phyloP scores from a whole-genome alignment of 2,888 invertebrate genomes.

The Lasioglossum morio region DNA sequence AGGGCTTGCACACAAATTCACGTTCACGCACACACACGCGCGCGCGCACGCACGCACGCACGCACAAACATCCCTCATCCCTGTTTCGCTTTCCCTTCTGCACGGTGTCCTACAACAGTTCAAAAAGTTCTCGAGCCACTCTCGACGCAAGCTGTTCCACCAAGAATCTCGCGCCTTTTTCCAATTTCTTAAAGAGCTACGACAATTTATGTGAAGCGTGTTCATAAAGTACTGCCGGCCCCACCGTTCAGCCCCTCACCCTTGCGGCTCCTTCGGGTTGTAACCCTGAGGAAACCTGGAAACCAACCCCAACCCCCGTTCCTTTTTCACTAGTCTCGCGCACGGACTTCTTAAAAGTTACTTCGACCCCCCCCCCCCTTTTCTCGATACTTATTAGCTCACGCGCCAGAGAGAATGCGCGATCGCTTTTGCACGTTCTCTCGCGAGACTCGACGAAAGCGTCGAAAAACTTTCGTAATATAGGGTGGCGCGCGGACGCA shows the following conservation, averaged over 20 bases:
- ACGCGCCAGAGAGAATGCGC: constrained; percentile 37
- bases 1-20: constrained; percentile 7
- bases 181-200: constrained; percentile 85
- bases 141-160: constrained; percentile 84
- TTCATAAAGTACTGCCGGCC: constrained; percentile 83
- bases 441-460: constrained; percentile 44
- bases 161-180: constrained; percentile 80
- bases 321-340: constrained; percentile 44
- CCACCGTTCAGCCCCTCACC: constrained; percentile 45
- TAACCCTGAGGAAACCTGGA: constrained; percentile 47
- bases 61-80: constrained; percentile 41
- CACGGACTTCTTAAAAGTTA: constrained; percentile 81
- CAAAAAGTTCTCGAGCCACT: constrained; percentile 83
- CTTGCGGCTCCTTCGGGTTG: constrained; percentile 32
- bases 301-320: constrained; percentile 36
- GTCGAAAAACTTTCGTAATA: constrained; percentile 67
- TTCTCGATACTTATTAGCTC: constrained; percentile 83
- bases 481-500: constrained; percentile 42
- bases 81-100: constrained; percentile 40
- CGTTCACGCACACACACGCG: neutral
- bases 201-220: constrained; percentile 85
- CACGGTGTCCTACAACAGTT: constrained; percentile 72
- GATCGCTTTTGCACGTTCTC: constrained; percentile 52
- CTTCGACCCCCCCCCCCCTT: constrained; percentile 72
- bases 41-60: neutral